These are phyloP conservation scores for Prorops nasuta DNA, from an alignment of 1,140 invertebrate genomes.

Conservation along the genomic window DNA sequence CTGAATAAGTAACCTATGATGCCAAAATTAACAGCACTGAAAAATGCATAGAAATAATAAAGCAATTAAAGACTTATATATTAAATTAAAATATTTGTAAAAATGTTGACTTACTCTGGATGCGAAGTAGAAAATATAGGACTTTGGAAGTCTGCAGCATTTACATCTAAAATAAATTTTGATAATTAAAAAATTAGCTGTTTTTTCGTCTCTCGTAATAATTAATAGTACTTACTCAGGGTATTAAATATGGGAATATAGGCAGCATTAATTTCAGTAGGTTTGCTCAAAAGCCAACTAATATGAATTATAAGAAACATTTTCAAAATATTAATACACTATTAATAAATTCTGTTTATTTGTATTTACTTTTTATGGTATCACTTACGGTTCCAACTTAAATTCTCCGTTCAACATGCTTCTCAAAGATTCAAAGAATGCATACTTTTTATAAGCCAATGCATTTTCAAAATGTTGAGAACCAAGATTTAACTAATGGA, in stretches of 20 bases:
- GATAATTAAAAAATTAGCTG: neutral
- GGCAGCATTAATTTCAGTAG: conserved; percentile 69
- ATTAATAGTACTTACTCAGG: conserved; percentile 60
- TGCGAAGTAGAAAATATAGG: conserved; percentile 57
- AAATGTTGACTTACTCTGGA: conserved; percentile 30
- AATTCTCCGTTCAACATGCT: too few relatives aligned
- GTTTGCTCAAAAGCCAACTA: conserved; percentile 40
- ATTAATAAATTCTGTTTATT: too few relatives aligned
- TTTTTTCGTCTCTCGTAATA: neutral
- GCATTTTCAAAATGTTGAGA: too few relatives aligned
- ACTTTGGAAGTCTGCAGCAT: conserved; percentile 66
- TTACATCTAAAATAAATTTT: neutral
- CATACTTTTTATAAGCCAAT: too few relatives aligned
- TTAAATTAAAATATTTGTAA: neutral
- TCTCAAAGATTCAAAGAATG: too few relatives aligned
- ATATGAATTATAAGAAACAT: neutral
- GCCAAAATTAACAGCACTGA: conserved; percentile 66
- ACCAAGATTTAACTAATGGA: too few relatives aligned
- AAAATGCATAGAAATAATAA: too few relatives aligned
- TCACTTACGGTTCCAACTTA: too few relatives aligned
- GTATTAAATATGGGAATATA: conserved; percentile 66
- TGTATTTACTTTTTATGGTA: too few relatives aligned
- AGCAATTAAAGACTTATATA: neutral
- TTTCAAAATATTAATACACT: too few relatives aligned
- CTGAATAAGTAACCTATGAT: conserved; percentile 61